phyloP scores from a whole-genome alignment of 2,113 vertebrate species.

The Cryptomyrus ogoouensis region DNA sequence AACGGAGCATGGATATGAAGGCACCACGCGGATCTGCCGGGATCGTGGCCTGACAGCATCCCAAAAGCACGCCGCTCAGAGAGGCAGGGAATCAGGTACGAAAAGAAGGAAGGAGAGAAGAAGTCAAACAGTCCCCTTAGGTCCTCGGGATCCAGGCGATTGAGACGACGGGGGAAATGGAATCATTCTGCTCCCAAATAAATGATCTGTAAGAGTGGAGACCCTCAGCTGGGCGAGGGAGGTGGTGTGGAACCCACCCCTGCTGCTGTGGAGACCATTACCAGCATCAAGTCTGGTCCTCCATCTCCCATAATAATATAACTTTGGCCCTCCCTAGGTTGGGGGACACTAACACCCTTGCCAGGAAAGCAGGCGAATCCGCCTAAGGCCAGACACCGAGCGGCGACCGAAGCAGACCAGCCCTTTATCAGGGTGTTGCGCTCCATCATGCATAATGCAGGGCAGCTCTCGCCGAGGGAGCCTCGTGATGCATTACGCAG shows the following conservation, averaged over 20 bases:
- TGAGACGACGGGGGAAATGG: not conserved
- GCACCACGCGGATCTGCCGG: not conserved
- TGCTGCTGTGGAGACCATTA: slow-evolving; percentile 23
- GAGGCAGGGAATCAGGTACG: not conserved
- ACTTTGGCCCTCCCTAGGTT: not conserved
- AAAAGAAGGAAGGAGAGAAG: not conserved
- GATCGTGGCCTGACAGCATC: slow-evolving; percentile 4
- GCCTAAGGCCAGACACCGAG: slow-evolving; percentile 1
- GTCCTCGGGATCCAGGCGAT: not conserved
- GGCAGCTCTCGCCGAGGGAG: slow-evolving; percentile 26
- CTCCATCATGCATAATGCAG: slow-evolving; percentile 41
- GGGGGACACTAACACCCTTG: not conserved
- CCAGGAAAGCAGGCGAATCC: not conserved
- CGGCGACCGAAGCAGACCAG: slow-evolving; percentile 20
- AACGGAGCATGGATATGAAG: not conserved
- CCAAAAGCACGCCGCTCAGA: slow-evolving; percentile 2
- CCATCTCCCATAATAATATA: slow-evolving; percentile 4
- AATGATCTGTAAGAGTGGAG: slow-evolving; percentile 2
- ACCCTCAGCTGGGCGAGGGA: slow-evolving; percentile 27
- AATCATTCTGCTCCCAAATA: slow-evolving; percentile 8
- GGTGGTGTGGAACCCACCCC: slow-evolving; percentile 34
- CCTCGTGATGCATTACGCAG: slow-evolving; percentile 34
- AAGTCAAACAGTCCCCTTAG: not conserved
- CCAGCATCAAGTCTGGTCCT: slow-evolving; percentile 8
- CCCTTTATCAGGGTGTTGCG: slow-evolving; percentile 31